phyloP scores from a whole-genome alignment of 2,888 invertebrate genomes.

The Euphydryas editha region DNA sequence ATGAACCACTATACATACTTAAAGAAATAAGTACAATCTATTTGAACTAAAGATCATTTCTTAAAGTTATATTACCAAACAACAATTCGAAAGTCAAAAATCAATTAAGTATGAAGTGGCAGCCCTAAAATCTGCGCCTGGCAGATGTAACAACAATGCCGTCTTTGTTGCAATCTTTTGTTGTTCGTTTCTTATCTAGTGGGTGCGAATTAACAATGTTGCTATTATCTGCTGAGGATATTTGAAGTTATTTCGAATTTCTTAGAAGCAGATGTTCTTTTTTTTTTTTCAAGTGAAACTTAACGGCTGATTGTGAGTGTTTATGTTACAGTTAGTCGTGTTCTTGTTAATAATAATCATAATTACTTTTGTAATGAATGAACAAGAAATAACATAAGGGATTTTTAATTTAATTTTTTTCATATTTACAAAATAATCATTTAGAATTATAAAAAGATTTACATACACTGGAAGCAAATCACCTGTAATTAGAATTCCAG shows the following conservation, averaged over 20 bases:
- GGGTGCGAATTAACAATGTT: slow-evolving; percentile 61
- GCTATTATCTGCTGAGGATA: slow-evolving; percentile 34
- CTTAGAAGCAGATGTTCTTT: slow-evolving; percentile 42
- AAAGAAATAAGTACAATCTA: no score
- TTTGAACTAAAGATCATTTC: no score
- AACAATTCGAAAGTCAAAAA: slow-evolving; percentile 24
- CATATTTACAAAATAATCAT: no score
- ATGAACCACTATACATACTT: no score
- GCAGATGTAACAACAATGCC: slow-evolving; percentile 44
- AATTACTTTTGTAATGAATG: neutral
- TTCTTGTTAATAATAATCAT: neutral
- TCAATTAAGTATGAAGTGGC: slow-evolving; percentile 20
- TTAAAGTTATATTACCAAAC: neutral
- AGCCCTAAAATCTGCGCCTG: slow-evolving; percentile 31
- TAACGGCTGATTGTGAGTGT: slow-evolving; percentile 18
- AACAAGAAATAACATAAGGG: no score
- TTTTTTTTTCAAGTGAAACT: neutral
- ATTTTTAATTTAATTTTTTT: no score
- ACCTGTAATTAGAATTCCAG: no score
- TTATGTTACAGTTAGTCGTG: slow-evolving; percentile 2
- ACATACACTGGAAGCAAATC: no score
- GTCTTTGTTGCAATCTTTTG: slow-evolving; percentile 33
- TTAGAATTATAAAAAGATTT: no score
- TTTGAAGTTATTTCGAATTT: slow-evolving; percentile 33
- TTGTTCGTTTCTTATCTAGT: slow-evolving; percentile 42